phyloP scores from a whole-genome alignment of 30 jellyfish, hydroid and myxozoan genomes.

The Hydra vulgaris region DNA sequence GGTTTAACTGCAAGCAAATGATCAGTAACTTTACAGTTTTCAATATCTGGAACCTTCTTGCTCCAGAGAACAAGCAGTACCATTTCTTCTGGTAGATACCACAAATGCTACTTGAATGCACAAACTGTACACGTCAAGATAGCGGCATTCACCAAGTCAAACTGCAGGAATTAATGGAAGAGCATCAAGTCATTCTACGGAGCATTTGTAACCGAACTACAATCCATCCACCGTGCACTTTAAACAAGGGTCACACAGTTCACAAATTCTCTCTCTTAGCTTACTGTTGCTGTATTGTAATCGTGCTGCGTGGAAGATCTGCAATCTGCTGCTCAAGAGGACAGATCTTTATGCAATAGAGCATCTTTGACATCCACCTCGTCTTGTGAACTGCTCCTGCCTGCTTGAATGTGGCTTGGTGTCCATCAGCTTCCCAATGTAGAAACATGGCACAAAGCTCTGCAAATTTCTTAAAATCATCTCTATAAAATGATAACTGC shows the following conservation, averaged over 20 bases:
- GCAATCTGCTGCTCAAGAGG: neutral
- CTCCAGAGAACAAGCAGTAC: too few relatives aligned
- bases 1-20: neutral
- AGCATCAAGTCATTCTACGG: neutral
- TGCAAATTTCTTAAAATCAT: neutral
- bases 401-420: too few relatives aligned
- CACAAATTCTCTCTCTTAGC: neutral
- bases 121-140: neutral
- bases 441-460: neutral
- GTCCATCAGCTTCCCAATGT: neutral
- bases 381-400: too few relatives aligned
- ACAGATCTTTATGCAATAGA: neutral
- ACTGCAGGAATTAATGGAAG: neutral
- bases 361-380: neutral
- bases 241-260: neutral
- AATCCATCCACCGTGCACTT: neutral
- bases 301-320: neutral
- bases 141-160: neutral
- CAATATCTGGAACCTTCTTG: too few relatives aligned
- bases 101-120: neutral
- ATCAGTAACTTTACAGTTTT: neutral
- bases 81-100: neutral
- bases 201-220: neutral
- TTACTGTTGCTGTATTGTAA: neutral
- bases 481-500: neutral